A percentile compares a stretch with the other conserved stretches of the same genome.
Evolutionary conservation across 2,888 invertebrate species (phyloP).

Genomic region (Penaeus monodon): DNA sequence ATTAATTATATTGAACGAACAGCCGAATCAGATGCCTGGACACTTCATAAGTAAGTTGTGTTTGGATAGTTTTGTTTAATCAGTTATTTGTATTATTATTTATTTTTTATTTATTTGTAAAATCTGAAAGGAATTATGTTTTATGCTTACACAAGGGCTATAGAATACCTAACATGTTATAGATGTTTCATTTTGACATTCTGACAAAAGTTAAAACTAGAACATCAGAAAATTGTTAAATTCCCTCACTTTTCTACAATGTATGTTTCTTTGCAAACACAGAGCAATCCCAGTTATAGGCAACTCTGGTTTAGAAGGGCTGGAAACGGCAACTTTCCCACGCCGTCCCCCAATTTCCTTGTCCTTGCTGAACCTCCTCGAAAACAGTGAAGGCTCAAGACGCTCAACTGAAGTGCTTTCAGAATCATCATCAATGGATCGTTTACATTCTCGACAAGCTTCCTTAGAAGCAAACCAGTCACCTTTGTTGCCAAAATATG

Average conservation of each 20-base stretch:
- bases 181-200: background rate
- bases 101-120: background rate
- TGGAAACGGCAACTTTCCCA: constrained; percentile 32
- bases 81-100: background rate
- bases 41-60: constrained; percentile 76
- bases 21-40: constrained; percentile 93
- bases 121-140: background rate
- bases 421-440: constrained; percentile 55
- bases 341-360: constrained; percentile 57
- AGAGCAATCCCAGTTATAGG: constrained; percentile 62
- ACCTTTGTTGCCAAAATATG: constrained; percentile 27
- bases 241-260: background rate
- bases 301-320: constrained; percentile 42
- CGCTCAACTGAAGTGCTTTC: constrained; percentile 60
- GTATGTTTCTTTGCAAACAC: background rate
- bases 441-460: constrained; percentile 58
- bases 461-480: constrained; percentile 52
- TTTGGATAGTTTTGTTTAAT: background rate
- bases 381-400: constrained; percentile 63
- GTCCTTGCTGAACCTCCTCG: constrained; percentile 56
- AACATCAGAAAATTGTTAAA: too few species aligned
- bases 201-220: background rate
- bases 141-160: too few species aligned
- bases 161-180: too few species aligned
- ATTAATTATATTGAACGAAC: constrained; percentile 85